Evolutionary conservation across 2,888 invertebrate genomes (phyloP).

Genomic region (Cantharis lateralis): DNA sequence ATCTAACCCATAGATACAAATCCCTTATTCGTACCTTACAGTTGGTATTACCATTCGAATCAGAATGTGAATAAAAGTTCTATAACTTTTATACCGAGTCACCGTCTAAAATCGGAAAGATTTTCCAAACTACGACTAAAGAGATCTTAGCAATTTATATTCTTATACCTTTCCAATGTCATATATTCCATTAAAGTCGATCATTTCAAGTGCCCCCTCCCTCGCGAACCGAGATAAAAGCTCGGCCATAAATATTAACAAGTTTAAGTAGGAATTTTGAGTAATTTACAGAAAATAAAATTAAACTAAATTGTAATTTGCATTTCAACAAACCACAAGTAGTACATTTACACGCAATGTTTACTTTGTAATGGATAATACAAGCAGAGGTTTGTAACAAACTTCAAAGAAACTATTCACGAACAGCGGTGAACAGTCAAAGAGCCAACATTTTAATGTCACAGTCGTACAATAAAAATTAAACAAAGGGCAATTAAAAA

Average conservation of each 20-base stretch:
- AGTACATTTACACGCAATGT: constrained; percentile 29
- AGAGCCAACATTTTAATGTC: constrained; percentile 19
- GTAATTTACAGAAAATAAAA: constrained; percentile 32
- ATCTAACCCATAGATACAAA: constrained; percentile 49
- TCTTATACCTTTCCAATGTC: constrained; percentile 25
- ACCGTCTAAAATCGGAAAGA: constrained; percentile 24
- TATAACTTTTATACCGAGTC: constrained; percentile 9
- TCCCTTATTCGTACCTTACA: constrained; percentile 49
- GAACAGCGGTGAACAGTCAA: neutral
- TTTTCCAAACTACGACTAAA: constrained; percentile 29
- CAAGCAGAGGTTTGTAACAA: constrained; percentile 21
- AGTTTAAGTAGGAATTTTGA: constrained; percentile 1
- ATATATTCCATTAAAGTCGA: constrained; percentile 28
- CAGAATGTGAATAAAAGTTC: constrained; percentile 20
- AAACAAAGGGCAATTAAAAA: constrained; percentile 35
- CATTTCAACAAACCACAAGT: constrained; percentile 32
- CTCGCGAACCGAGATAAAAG: neutral
- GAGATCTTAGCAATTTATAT: constrained; percentile 32
- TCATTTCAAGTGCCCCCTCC: constrained; percentile 12
- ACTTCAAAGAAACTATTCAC: constrained; percentile 19
- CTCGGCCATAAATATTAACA: neutral
- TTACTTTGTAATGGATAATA: constrained; percentile 6
- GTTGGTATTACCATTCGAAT: constrained; percentile 35
- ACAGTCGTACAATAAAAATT: constrained; percentile 19
- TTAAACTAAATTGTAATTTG: constrained; percentile 33